Evolutionary conservation across 2,888 invertebrate genomes (phyloP), one percentile per base, ranked within the genome.

Genomic region (Pachycephus smyrnensis): DNA sequence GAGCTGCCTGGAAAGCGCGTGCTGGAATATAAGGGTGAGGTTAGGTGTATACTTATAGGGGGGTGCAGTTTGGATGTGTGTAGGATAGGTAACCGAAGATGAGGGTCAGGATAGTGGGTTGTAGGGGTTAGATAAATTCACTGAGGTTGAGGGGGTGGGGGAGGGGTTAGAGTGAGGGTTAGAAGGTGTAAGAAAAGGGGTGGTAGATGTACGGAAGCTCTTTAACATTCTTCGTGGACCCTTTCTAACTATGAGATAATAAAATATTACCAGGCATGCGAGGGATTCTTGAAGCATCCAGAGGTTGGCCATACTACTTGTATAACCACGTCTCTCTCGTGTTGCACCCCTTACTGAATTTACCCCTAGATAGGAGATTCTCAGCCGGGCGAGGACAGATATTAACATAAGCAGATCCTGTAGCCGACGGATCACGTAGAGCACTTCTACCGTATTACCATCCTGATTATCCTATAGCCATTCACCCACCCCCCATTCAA

Each of bases 331-430:
- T 55, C 55, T 23, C 55, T 55, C 55, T 55, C 55, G 35, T 35
- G 35, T 35, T 4, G 55, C 55, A 55, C 6, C 55, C 55, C 23
- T 55, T 55, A 23, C 9, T 23, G 23, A 55, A 55, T 23, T 23
- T 9, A 55, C 55, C 55, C 55, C 55, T 71, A 31, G 71, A 71
- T 71, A 71, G 71, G 32, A 32, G 31, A 71, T 71, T 31, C 71
- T 68, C 33, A 68, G 12, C 40, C 69, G 40, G 40, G 80, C 80
- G 79, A 82, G 84, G 85, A 85, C 84, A 85, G 87, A 86, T 88
- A 89, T 88, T 88, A 89, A 88, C 88, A 86, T 88, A 88, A 89
- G 86, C 87, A 88, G 88, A 87, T 88, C 87, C 84, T 88, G 83
- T 86, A 88, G 84, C 82, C 84, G 81, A 82, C 87, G 83, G 87